Evolutionary conservation across 2,888 invertebrate genomes (phyloP), one percentile per base, ranked within the genome.

Genomic region (Diaperis boleti): DNA sequence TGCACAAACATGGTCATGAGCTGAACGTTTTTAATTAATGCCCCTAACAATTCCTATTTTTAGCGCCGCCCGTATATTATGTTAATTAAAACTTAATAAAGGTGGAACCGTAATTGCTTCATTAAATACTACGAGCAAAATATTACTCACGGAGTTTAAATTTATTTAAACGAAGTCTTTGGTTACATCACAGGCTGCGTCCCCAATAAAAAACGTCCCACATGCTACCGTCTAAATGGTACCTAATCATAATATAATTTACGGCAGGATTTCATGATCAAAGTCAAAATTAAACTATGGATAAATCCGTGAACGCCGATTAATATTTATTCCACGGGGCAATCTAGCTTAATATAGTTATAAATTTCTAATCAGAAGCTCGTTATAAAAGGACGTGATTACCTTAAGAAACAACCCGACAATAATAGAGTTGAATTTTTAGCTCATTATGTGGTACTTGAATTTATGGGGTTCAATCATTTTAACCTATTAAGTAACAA

Each of bases 301-400:
- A 6, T 22, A 14, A 10, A 18, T 6, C 29, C 14, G 10, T 10
- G 47, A 47, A 13, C 49, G 33, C 31, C 37, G 42, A 59, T 59
- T 47, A 59, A 59, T 20, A 26, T 59, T 57, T 57, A 47, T 47
- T 57, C 47, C 18, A 42, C 14, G 15, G 26, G 45, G 45, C 57
- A 33, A 22, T 35, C 14, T 26, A 14, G 20, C 39, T 59, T 59
- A 49, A 59, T 59, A 59, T 59, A 59, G 59, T 59, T 59, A 59
- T 59, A 59, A 59, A 59, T 59, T 59, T 56, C 14, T 45, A 45
- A 56, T 44, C 44, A 45, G 56, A 33, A 56, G 56, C 44, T 56
- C 45, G 39, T 56, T 56, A 56, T 18, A 22, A 15, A 15, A 35
- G 17, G 29, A 22, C 26, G 11, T 26, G 17, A n/a, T n/a, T n/a